phyloP scores from a whole-genome alignment of 2,797 vertebrate species.

The Tarsius wallacei region DNA sequence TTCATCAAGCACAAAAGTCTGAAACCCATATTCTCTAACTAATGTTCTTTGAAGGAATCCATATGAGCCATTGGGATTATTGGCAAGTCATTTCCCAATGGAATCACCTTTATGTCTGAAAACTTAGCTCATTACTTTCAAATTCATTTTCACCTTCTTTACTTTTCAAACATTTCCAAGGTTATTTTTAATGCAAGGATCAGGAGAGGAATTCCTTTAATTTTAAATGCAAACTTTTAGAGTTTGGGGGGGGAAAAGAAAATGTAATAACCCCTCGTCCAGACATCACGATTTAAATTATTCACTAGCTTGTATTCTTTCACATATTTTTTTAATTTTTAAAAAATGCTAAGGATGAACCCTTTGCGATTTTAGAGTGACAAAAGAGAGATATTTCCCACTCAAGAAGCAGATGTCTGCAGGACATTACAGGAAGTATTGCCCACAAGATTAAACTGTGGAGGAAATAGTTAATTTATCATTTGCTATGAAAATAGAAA shows the following conservation, averaged over 20 bases:
- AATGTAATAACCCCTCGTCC: neutral
- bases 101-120: neutral
- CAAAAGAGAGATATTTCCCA: neutral
- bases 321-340: neutral
- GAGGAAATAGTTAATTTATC: constrained; percentile 25
- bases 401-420: neutral
- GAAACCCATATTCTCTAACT: neutral
- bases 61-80: neutral
- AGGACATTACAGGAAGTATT: neutral
- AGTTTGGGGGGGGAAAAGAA: neutral
- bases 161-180: constrained; percentile 45
- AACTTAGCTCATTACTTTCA: neutral
- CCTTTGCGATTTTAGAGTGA: neutral
- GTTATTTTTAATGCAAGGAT: constrained; percentile 51
- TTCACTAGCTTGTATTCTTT: constrained; percentile 16
- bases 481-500: neutral
- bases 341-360: constrained; percentile 18
- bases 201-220: neutral
- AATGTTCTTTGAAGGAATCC: neutral
- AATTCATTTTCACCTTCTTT: constrained; percentile 26
- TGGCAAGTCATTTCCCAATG: neutral
- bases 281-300: constrained; percentile 27
- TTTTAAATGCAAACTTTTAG: neutral
- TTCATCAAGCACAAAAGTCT: neutral
- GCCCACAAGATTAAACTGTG: neutral